Evolutionary conservation across 2,888 invertebrate species (phyloP).

Genomic region (Tiliacea aurago): DNA sequence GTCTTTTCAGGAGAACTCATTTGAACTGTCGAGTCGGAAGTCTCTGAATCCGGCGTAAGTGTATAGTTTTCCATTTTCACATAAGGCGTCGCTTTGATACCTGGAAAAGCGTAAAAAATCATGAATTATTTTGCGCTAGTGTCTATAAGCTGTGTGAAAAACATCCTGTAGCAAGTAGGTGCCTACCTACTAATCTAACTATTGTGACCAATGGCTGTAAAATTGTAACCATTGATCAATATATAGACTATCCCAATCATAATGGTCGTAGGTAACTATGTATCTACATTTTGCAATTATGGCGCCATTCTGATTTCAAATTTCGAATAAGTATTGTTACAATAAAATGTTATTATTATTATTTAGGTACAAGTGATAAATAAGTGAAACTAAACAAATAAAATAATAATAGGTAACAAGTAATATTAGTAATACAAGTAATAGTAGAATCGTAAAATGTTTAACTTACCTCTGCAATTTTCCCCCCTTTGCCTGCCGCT

Average conservation of each 20-base stretch:
- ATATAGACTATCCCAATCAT: not conserved
- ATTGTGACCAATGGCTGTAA: not conserved
- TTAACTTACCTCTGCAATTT: constrained; percentile 32
- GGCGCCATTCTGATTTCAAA: constrained; percentile 5
- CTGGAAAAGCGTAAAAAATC: constrained; percentile 17
- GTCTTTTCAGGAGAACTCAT: not conserved
- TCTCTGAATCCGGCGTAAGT: constrained; percentile 36
- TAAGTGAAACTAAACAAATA: not conserved
- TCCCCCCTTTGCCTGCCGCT: constrained; percentile 10
- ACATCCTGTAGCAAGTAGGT: too few relatives aligned
- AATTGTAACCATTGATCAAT: not conserved
- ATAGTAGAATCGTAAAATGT: not conserved
- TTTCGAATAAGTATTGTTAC: not conserved
- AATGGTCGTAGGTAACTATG: not conserved
- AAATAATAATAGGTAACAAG: too few relatives aligned
- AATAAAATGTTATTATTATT: not conserved
- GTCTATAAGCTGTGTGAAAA: not conserved
- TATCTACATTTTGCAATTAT: not conserved
- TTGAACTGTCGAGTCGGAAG: constrained; percentile 7
- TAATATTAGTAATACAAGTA: too few relatives aligned
- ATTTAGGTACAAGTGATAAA: not conserved
- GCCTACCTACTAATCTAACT: too few relatives aligned
- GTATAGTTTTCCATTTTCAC: constrained; percentile 27
- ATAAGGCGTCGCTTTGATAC: constrained; percentile 37
- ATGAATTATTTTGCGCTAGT: constrained; percentile 5